A percentile compares a stretch with the other conserved stretches of the same genome.
Conservation (phyloP, 1,140 invertebrate species). For the Dryas iulia region DNA sequence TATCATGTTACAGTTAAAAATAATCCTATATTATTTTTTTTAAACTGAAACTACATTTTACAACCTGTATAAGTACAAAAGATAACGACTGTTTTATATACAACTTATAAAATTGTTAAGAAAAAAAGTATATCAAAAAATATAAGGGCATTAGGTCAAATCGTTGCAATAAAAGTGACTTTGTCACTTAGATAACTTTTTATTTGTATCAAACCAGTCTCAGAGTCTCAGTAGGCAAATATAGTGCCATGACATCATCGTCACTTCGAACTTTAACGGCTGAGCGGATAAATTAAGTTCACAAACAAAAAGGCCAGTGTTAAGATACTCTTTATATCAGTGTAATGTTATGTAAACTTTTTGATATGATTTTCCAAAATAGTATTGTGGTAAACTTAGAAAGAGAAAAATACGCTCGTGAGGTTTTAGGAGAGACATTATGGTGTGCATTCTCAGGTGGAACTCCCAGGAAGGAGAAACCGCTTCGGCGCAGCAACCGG, state of each 20-base stretch:
- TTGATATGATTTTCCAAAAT: conserved; percentile 2
- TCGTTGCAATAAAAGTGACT: conserved; percentile 1
- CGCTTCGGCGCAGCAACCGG: conserved; percentile 42
- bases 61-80: not conserved
- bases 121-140: not conserved
- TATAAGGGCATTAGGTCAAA: not conserved
- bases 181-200: conserved; percentile 10
- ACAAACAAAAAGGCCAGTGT: conserved; percentile 10
- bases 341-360: conserved; percentile 6
- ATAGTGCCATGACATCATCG: conserved; percentile 57
- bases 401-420: conserved; percentile 6
- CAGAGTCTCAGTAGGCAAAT: conserved; percentile 35
- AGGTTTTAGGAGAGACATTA: conserved; percentile 39
- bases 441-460: conserved; percentile 63
- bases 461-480: conserved; percentile 56
- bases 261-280: conserved; percentile 40
- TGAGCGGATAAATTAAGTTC: conserved; percentile 17
- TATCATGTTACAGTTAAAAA: too few species aligned
- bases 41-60: not conserved
- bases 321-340: conserved; percentile 5
- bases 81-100: not conserved
- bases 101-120: not conserved
- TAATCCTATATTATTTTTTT: too few species aligned
- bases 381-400: conserved; percentile 5
- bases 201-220: conserved; percentile 30